Conservation (phyloP, 2,888 invertebrate species). For the Hydrotaea diabolus region DNA sequence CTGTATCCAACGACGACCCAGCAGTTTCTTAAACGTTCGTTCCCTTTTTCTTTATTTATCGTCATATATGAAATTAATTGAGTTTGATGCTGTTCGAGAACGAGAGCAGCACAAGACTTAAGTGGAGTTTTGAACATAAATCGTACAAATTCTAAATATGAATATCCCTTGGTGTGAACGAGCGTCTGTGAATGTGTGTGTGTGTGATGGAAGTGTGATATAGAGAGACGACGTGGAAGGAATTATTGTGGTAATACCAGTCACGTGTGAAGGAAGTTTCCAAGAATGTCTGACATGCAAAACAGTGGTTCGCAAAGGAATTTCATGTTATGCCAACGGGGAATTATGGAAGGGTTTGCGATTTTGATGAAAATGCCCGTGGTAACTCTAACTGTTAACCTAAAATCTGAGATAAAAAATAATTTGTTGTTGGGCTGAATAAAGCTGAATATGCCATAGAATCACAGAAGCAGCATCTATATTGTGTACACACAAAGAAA, state of each 20-base stretch:
- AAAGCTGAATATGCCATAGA: no score
- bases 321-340: no score
- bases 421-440: no score
- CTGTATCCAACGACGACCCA: background rate
- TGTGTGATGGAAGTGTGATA: constrained; percentile 8
- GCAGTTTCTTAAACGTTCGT: constrained; percentile 34
- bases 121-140: constrained; percentile 46
- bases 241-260: constrained; percentile 36
- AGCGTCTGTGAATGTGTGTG: background rate
- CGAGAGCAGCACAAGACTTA: background rate
- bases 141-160: constrained; percentile 44
- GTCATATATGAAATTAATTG: constrained; percentile 53
- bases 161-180: background rate
- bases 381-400: no score
- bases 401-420: no score
- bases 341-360: no score
- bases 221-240: constrained; percentile 12
- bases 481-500: no score
- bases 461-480: no score
- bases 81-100: constrained; percentile 42
- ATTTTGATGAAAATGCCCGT: no score
- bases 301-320: background rate
- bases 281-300: background rate
- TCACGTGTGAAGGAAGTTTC: constrained; percentile 24
- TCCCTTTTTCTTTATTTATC: constrained; percentile 22